These are phyloP conservation scores for Metellina segmentata DNA, from an alignment of 2,888 invertebrate species.

Conservation along the genomic window DNA sequence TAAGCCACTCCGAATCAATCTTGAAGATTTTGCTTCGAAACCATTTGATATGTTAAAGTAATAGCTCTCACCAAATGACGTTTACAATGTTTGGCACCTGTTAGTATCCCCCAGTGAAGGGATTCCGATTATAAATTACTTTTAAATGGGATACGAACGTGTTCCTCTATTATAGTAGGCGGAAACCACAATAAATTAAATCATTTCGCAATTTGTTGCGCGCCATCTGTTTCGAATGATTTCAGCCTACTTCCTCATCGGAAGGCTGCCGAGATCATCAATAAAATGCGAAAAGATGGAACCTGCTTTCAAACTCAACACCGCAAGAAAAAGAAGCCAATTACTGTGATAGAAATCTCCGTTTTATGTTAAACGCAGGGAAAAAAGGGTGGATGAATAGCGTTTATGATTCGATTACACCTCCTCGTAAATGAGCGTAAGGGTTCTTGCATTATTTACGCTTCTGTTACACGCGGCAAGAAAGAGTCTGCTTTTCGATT, in stretches of 20 bases:
- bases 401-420: not conserved
- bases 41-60: conserved; percentile 9
- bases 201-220: conserved; percentile 33
- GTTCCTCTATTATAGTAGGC: not conserved
- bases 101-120: not conserved
- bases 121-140: conserved; percentile 28
- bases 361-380: not conserved
- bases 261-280: conserved; percentile 15
- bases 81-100: conserved; percentile 23
- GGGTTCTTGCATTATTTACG: conserved; percentile 52
- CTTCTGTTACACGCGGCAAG: conserved; percentile 26
- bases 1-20: not conserved
- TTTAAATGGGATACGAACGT: conserved; percentile 29
- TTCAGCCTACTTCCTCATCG: conserved; percentile 1
- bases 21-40: not conserved
- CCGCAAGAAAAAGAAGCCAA: conserved; percentile 23
- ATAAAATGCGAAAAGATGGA: conserved; percentile 19
- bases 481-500: conserved; percentile 47
- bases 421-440: conserved; percentile 2
- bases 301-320: conserved; percentile 18
- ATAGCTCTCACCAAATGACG: conserved; percentile 6
- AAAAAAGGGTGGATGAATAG: not conserved
- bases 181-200: conserved; percentile 38
- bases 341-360: not conserved
- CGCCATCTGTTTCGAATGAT: conserved; percentile 28